These are phyloP conservation scores for Cheilosia urbana DNA, from an alignment of 2,888 invertebrate species.

Conservation along the genomic window DNA sequence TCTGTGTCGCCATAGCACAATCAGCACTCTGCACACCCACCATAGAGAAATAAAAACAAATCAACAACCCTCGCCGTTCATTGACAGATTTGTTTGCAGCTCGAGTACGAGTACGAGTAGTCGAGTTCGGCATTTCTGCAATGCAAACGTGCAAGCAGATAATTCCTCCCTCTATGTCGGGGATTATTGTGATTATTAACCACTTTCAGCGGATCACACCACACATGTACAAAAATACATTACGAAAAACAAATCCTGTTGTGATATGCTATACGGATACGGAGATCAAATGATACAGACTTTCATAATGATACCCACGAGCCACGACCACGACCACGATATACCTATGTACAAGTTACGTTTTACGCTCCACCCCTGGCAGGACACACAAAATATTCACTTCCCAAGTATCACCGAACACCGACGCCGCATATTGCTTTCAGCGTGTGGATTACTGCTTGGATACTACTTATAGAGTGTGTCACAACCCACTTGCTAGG, in stretches of 20 bases:
- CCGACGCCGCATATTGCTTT: conserved; percentile 7
- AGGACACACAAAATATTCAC: conserved; percentile 36
- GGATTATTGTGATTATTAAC: conserved; percentile 33
- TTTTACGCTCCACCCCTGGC: conserved; percentile 21
- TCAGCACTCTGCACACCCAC: background rate
- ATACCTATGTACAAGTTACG: background rate
- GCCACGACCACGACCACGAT: background rate
- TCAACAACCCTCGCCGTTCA: background rate
- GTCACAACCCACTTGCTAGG: conserved; percentile 25
- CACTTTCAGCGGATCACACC: conserved; percentile 35
- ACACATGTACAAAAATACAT: background rate
- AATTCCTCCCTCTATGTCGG: background rate
- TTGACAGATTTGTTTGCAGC: conserved; percentile 14
- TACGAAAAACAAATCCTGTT: conserved; percentile 47
- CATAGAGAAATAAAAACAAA: background rate
- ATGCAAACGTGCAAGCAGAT: background rate
- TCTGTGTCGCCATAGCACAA: background rate
- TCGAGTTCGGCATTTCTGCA: too few species aligned
- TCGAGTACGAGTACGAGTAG: too few species aligned
- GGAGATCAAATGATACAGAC: conserved; percentile 40
- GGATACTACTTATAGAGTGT: conserved; percentile 1
- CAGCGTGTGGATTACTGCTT: conserved; percentile 10
- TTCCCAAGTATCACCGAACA: background rate
- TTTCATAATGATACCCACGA: conserved; percentile 37
- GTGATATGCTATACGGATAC: conserved; percentile 44